Conservation (phyloP, 1,140 invertebrate genomes). For the Homalodisca vitripennis region DNA sequence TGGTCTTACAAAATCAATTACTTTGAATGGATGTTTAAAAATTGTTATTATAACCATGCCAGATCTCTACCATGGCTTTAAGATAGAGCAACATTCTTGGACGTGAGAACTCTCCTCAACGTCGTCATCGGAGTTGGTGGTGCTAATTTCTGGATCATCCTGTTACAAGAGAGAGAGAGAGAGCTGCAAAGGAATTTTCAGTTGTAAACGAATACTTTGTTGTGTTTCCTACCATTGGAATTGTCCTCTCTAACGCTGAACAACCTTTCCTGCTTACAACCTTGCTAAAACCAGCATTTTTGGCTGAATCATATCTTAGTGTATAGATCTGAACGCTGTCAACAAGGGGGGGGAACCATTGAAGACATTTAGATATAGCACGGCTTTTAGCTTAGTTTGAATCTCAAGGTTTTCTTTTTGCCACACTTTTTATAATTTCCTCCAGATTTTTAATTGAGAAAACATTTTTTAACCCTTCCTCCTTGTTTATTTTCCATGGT, state of each 20-base stretch:
- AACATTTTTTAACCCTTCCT: not conserved
- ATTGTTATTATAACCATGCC: no score
- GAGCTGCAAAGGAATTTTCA: not conserved
- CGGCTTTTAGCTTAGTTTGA: not conserved
- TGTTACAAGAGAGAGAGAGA: not conserved
- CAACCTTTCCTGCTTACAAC: not conserved
- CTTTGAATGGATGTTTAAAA: no score
- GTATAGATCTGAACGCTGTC: not conserved
- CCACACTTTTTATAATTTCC: not conserved
- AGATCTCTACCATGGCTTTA: no score
- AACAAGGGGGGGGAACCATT: not conserved
- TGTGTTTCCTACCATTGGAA: not conserved
- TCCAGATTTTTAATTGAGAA: not conserved
- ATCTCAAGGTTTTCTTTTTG: not conserved
- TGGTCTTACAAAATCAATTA: no score
- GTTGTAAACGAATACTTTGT: not conserved
- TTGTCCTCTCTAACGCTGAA: not conserved
- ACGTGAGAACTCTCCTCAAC: not conserved
- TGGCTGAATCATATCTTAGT: not conserved
- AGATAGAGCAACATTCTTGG: no score
- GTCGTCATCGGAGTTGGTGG: not conserved
- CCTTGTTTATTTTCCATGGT: not conserved
- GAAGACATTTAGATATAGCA: not conserved
- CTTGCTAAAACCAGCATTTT: not conserved
- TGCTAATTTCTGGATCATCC: not conserved